Evolutionary conservation across 1,140 invertebrate genomes (phyloP), one percentile per base, ranked within the genome.

Genomic region (Apolygus lucorum): DNA sequence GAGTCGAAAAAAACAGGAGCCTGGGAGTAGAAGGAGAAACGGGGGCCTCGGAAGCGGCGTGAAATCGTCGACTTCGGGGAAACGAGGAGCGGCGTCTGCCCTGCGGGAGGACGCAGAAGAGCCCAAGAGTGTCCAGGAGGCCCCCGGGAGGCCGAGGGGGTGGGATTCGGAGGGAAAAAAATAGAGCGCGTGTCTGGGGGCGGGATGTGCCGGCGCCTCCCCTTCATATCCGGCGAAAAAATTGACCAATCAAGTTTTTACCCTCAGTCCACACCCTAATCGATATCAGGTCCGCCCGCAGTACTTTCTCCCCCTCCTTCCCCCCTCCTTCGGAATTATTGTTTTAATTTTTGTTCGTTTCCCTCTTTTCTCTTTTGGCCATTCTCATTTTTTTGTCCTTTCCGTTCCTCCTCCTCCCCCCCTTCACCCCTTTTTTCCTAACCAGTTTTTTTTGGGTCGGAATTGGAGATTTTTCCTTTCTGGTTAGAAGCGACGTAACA

Each of bases 171-270:
- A 22, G 49, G 49, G 27, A 66, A 66, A 66, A 66, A 66, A 28
- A 42, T 29, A 67, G 66, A 42, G 34, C 42, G 29, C 34, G 29
- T 42, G 49, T 67, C 49, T 26, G 66, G 17, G 29, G 66, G 49
- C 34, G 34, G 34, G 34, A 49, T 49, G 29, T 22, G 34, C 29
- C 21, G 29, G 17, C 66, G 66, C 49, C 34, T 67, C 66, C 34
- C 52, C 29, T 29, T 67, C 66, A 67, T 67, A 67, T 67, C 66
- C 49, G 66, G 66, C 27, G 66, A 67, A 67, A 67, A 67, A 67
- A 67, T 49, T 67, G 66, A 67, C 66, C 66, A 67, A 67, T 67
- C 66, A 67, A 67, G 66, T 67, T 67, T 67, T 49, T 67, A 49
- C 66, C 49, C n/a, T 29, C 29, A 22, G 29, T 49, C 66, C 49